Percentiles rank a stretch among this genome's conserved stretches.
These are phyloP conservation scores for Poeciliopsis turrubarensis DNA, from an alignment of 2,113 vertebrate genomes.

Conservation along the genomic window DNA sequence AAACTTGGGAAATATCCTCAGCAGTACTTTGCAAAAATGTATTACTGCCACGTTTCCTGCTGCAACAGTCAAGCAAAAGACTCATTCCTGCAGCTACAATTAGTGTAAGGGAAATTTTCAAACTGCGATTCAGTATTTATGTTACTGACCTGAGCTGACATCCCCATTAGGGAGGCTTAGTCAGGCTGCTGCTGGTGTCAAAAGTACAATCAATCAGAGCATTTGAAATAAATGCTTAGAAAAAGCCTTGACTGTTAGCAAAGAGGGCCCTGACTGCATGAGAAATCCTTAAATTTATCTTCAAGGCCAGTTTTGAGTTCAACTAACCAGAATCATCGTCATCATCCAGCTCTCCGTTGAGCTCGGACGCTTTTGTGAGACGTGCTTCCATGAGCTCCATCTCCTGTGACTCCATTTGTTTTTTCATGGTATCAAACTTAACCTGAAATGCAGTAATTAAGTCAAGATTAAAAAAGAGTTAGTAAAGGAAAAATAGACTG, in stretches of 20 bases:
- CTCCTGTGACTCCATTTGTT: conserved; percentile 92
- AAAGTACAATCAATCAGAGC: conserved; percentile 46
- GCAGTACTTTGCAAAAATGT: conserved; percentile 51
- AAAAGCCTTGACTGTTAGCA: conserved; percentile 18
- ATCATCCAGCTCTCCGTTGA: conserved; percentile 90
- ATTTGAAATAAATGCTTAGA: conserved; percentile 40
- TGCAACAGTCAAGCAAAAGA: conserved; percentile 57
- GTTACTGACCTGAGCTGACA: conserved; percentile 55
- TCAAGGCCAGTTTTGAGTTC: background rate
- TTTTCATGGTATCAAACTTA: conserved; percentile 90
- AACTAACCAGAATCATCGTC: conserved; percentile 84
- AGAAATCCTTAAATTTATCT: background rate
- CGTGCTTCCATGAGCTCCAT: conserved; percentile 97
- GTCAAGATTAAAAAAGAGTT: background rate
- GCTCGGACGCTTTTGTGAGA: conserved; percentile 89
- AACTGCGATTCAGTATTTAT: conserved; percentile 51
- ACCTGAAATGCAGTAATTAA: conserved; percentile 74
- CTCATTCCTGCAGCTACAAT: conserved; percentile 62
- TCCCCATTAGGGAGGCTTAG: conserved; percentile 45
- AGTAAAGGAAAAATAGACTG: background rate
- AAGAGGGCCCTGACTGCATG: background rate
- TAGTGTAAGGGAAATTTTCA: conserved; percentile 52
- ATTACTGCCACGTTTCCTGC: conserved; percentile 54
- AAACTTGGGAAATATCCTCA: conserved; percentile 64
- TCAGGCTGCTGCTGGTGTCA: conserved; percentile 29